Base-by-base conservation (phyloP, 2,888 invertebrate genomes). In the Drosophila monieri region DNA sequence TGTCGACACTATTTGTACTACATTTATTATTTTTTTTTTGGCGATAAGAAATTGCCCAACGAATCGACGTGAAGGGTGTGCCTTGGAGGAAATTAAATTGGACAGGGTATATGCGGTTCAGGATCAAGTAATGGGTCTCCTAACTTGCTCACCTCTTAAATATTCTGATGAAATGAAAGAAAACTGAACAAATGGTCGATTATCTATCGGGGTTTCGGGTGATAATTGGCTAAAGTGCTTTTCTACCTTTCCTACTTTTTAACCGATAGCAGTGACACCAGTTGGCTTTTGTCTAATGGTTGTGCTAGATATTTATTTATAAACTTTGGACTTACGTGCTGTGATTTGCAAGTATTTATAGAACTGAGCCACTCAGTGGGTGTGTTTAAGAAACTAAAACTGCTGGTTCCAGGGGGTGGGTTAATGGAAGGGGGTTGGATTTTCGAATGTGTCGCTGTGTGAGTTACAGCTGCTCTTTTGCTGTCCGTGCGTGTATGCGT, bases 1-100 rank as follows among this genome's bases (percentile, higher is more conserved):
- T 39, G 46, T 65, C 39, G 52, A 65, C 46, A 46, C 32, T 77
- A 59, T 78, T 79, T 83, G 74, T 65, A 35, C 48, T 49, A 47
- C 27, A 65, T 55, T 41, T 43, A 65, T 46, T 41, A 32, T 51
- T 60, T 18, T 51, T 60, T 18, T 37, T 61, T 49, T 62, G 51
- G n/a, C 51, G 62, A 64, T 64, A 64, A 64, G 64, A 64, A 64
- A 62, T 51, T 23, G 43, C 27, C 12, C 9, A 35, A 62, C 27
- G 48, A 41, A 23, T 23, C 6, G 30, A 12, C n/a, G n/a, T 8
- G 39, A 41, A 18, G 32, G 18, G 32, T 32, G 30, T 35, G 21
- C n/a, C 23, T 35, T 6, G 41, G 9, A 32, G 14, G 46, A 48
- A 35, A 61, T 27, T 27, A 27, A 27, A 27, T 27, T 27, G 27